Evolutionary conservation across 2,888 invertebrate genomes (phyloP), one percentile per base, ranked within the genome.

Genomic region (Chrysodeixis includens): DNA sequence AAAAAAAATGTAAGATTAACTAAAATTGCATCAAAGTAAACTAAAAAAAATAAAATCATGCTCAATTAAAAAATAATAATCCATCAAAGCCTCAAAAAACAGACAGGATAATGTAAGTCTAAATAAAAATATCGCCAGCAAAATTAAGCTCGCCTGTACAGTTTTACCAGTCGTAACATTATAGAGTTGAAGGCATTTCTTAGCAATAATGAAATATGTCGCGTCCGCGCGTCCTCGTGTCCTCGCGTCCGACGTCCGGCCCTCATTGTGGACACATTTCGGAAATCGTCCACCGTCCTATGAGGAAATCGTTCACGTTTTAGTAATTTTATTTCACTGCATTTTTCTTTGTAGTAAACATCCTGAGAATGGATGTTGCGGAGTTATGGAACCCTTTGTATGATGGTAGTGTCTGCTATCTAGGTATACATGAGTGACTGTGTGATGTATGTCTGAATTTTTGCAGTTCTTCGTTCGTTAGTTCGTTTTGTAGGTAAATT

Each of bases 251-350:
- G 82, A 73, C 81, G 83, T 70, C 79, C 87, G 85, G 86, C 85
- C 87, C 89, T 92, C 92, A 93, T 93, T 94, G 94, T 94, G 93
- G 93, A 93, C 93, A 93, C 92, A 93, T 93, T 93, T 93, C 92
- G 91, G 88, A 87, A 92, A 92, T 93, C 87, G 91, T 88, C 87
- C 88, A 84, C 84, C 83, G 86, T 88, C 88, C 86, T 69, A 74
- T 82, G 74, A 88, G 91, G 89, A 92, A 91, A 89, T 87, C 84
- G 89, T 83, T 82, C 87, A 85, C 89, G 88, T 90, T 89, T 88
- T 86, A 87, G 83, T 86, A 81, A 89, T 90, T 90, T 90, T 90
- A 90, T 90, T 89, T 87, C 83, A 80, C 81, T 80, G 70, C 80
- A 84, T 87, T 87, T 84, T 84, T 82, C 85, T 90, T 89, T 88